Percentiles rank a stretch among this genome's conserved stretches.
Evolutionary conservation across 2,113 vertebrate species (phyloP).

Genomic region (Erythrocebus patas): DNA sequence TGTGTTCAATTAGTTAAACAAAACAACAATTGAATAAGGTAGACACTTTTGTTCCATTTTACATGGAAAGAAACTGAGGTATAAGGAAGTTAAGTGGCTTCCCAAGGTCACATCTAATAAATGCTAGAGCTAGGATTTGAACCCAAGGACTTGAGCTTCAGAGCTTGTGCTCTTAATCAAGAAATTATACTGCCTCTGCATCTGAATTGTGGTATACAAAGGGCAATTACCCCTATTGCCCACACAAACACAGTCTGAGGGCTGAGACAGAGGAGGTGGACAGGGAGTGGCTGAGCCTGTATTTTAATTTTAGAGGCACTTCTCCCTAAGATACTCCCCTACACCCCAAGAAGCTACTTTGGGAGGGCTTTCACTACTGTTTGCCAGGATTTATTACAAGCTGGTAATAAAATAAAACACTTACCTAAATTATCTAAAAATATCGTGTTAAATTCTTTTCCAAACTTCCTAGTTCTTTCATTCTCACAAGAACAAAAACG

Average conservation of each 20-base stretch:
- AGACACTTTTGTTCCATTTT: not conserved
- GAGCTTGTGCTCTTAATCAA: not conserved
- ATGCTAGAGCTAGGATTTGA: not conserved
- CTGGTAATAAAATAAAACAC: slow-evolving; percentile 36
- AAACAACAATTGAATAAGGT: not conserved
- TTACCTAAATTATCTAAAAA: slow-evolving; percentile 61
- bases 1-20: not conserved
- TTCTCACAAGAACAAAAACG: slow-evolving; percentile 27
- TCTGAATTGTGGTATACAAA: not conserved
- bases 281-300: not conserved
- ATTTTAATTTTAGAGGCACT: not conserved
- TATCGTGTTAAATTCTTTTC: not conserved
- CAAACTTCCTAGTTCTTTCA: slow-evolving; percentile 29
- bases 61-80: not conserved
- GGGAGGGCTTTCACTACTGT: not conserved
- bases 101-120: not conserved
- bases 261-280: not conserved
- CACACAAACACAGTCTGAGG: not conserved
- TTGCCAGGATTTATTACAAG: not conserved
- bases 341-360: not conserved
- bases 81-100: not conserved
- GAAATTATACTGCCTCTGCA: not conserved
- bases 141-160: not conserved
- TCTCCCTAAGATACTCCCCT: not conserved
- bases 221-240: not conserved